These are phyloP conservation scores for Alectoris magna DNA, from an alignment of 2,797 vertebrate genomes.

Conservation along the genomic window DNA sequence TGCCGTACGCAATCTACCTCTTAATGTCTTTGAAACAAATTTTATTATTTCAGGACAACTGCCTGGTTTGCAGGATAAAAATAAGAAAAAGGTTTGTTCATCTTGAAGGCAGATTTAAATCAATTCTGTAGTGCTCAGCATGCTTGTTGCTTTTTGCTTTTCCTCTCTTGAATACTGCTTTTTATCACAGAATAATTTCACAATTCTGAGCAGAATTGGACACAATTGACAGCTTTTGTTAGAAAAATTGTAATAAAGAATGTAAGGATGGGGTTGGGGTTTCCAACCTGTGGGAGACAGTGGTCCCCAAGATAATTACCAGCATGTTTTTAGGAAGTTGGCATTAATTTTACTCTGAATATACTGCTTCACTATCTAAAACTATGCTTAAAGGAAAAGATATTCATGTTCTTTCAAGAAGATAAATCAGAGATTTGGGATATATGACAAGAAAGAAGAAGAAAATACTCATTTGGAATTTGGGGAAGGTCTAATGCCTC, in stretches of 20 bases:
- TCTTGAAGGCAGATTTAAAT: conserved; percentile 39
- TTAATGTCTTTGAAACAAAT: conserved; percentile 64
- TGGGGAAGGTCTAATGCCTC: not conserved
- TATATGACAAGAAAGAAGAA: not conserved
- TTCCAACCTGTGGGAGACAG: conserved; percentile 44
- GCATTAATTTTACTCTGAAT: conserved; percentile 60
- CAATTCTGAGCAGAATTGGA: conserved; percentile 14
- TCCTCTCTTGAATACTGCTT: not conserved
- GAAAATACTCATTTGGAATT: not conserved
- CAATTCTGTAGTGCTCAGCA: conserved; percentile 21
- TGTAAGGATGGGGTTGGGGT: not conserved
- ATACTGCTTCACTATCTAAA: conserved; percentile 41
- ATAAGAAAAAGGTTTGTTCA: not conserved
- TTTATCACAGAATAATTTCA: not conserved
- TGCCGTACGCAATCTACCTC: conserved; percentile 15
- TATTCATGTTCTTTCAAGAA: conserved; percentile 4
- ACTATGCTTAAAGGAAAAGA: not conserved
- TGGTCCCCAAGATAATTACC: conserved; percentile 66
- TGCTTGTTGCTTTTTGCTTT: conserved; percentile 43
- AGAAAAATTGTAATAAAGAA: conserved; percentile 32
- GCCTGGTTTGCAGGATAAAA: not conserved
- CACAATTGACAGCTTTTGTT: conserved; percentile 45
- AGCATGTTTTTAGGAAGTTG: conserved; percentile 19
- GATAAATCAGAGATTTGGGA: not conserved
- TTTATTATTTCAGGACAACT: conserved; percentile 46